Base-by-base conservation (phyloP, 2,113 vertebrate genomes). In the Erythrocercus mccallii region DNA sequence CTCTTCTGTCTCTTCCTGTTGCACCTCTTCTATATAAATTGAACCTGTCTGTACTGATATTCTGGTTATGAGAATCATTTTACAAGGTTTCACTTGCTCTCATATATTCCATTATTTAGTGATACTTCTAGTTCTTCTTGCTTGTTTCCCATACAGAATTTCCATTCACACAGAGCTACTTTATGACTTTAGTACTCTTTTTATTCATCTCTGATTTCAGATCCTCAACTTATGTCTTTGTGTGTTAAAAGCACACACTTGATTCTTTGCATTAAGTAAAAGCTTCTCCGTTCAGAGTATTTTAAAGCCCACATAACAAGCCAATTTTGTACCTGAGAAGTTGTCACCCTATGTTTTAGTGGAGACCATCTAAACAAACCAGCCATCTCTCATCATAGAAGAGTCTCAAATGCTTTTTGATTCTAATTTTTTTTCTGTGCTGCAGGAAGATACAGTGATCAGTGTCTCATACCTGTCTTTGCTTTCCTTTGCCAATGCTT, bases 21-120 rank as follows among this genome's bases (percentile, higher is more conserved):
- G 85, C 60, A 80, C 68, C 56, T 81, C 82, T 94, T 93, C 93
- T 94, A 28, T 95, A 96, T 93, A 94, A 96, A 97, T 90, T 88
- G 85, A 94, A 97, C 94, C 95, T 95, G 95, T 96, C 94, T 2
- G 90, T 96, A 90, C 95, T 96, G 96, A 96, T 93, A 96, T 96
- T 96, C 95, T 94, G 90, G 96, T 96, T 97, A 86, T 95, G 93
- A 96, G 87, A 96, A 96, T 95, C 25, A 74, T 94, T 94, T 96
- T 93, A 88, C 85, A 96, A 92, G 93, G 94, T 96, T 95, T 95
- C 90, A 92, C 88, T 90, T 92, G 82, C 50, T 74, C 61, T 95
- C 80, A 64, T 78, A 83, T 64, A 94, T 95, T 95, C 69, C 85
- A 93, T 97, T 95, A 95, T 96, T 95, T 90, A 96, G 88, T 93